Evolutionary conservation across 2,113 vertebrate species (phyloP), one percentile per base, ranked within the genome.

Genomic region (Lepus timidus): DNA sequence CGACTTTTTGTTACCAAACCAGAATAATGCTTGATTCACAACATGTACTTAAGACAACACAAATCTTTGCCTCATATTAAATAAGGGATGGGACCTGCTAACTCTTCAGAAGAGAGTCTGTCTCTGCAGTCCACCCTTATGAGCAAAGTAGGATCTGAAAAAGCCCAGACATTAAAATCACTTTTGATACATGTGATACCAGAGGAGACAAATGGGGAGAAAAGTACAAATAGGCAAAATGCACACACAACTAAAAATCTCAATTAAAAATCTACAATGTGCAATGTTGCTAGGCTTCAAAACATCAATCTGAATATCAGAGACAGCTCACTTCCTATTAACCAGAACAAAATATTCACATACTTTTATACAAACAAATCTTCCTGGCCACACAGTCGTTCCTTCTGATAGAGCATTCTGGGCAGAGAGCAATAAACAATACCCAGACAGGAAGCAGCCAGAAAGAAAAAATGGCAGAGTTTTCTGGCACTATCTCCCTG

Each of bases 401-500:
- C 93, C 81, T 76, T 84, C 71, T 88, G 84, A 93, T 36, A 76
- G 51, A 75, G n/a, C 33, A 33, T 10, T n/a, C 70, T 73, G 79
- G 55, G 62, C 73, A 74, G 55, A 94, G 25, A 79, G 70, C 71
- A 95, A 55, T 81, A 96, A 95, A 96, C 91, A 91, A 90, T 87
- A 81, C 62, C 87, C 90, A 95, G 87, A 95, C 85, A 62, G 95
- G 74, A 96, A 95, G 81, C 11, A 93, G 87, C 84, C 84, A 74
- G 67, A 65, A 67, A 87, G 62, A 87, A 89, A 62, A 86, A 81
- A 94, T 22, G 85, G 62, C 61, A 36, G 71, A 36, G 31, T 25
- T 17, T 93, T 84, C 94, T 90, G 91, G 71, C 92, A 95, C n/a
- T 23, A 49, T 93, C 67, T 92, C 82, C 70, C 87, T n/a, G 7